Base-by-base conservation (phyloP, 1,140 invertebrate genomes). In the Littorina saxatilis region DNA sequence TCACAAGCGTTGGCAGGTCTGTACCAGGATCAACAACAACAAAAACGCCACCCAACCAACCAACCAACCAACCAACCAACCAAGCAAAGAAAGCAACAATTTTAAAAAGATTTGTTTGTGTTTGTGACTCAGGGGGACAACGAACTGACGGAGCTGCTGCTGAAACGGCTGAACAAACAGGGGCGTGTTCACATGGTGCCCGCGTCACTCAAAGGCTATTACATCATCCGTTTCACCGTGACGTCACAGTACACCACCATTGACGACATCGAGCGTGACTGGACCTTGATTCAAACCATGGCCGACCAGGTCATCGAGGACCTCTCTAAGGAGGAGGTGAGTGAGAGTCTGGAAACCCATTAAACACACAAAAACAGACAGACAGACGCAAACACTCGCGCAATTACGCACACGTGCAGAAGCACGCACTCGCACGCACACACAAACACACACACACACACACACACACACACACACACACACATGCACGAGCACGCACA, bases 141-240 rank as follows among this genome's bases (percentile, higher is more conserved):
- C 78, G 88, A 88, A 32, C 72, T 87, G n/a, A 92, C 92, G 32
- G 92, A 93, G 83, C 79, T 77, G 4, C 87, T 93, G n/a, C 85
- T 93, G 35, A 91, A 91, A 80, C 52, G 85, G 17, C 79, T 93
- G 23, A 93, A 93, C 86, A 87, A 87, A 52, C 86, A 86, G 35
- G 92, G 92, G 1, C 87, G 91, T 77, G 35, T 93, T 0, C 92
- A 93, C 86, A 91, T 92, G 89, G 92, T 93, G 1, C 92, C 92
- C 11, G 91, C 91, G 1, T 85, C 90, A 23, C 83, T 94, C 20
- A 92, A 94, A 87, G 94, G 96, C 0, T 95, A 96, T 91, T 99
- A 99, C 89, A 97, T 99, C 27, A 98, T 99, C 80, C 93, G 96
- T 13, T 98, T 98, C 90, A 97, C 98, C 1, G 96, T 99, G 23